Evolutionary conservation across 2,888 invertebrate species (phyloP), one percentile per base, ranked within the genome.

Genomic region (Meteorus colon): DNA sequence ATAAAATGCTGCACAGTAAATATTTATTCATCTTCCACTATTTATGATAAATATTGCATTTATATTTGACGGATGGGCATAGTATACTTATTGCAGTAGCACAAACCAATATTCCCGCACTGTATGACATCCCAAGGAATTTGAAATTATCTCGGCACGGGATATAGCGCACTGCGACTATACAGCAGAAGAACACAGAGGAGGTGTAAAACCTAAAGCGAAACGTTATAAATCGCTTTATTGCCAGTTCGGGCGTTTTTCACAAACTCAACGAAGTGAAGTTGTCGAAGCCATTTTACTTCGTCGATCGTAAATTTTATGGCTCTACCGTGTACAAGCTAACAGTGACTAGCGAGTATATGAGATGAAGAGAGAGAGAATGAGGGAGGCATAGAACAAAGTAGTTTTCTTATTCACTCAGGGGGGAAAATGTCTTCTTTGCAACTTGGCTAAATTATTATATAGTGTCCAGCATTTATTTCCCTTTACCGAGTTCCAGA

Each of bases 201-300:
- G 24, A 62, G 55, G 55, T 63, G 48, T 73, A 66, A 48, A 73
- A 65, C 72, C 70, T 74, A 51, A 51, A 48, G 67, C 71, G 63
- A 55, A 74, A 71, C 79, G 75, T 78, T 78, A 82, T 85, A 85
- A 85, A 86, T 85, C 80, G 84, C 80, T 86, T 86, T 86, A 86
- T 83, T 83, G 77, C 80, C 78, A 74, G 69, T 79, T 78, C 24
- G 78, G 73, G 78, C 72, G 51, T 77, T 82, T 86, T 84, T 82
- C 78, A 74, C 60, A 68, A 68, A 62, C 68, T 74, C 45, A 24
- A 62, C 68, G 45, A 68, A 68, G 68, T 69, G 66, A 69, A 68
- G 60, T 68, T 60, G 74, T 73, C 81, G 79, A 83, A 82, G 78
- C 79, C 78, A 79, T 81, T 83, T 82, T 80, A 81, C 81, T 78